Conservation (phyloP, 2,797 vertebrate genomes). For the Cyclopterus lumpus region DNA sequence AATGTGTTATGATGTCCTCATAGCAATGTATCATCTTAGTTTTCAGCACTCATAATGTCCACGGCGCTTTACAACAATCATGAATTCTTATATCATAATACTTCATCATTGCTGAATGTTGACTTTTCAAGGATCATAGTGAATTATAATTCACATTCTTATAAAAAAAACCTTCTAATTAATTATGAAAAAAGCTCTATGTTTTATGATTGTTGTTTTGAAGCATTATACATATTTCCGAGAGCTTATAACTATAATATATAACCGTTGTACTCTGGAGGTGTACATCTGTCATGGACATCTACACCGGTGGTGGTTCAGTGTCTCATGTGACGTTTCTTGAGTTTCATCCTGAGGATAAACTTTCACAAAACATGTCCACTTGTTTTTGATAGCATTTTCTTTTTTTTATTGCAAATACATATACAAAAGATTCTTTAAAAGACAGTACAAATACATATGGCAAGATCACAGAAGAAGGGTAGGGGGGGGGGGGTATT, state of each 20-base stretch:
- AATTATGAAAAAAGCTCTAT: no score
- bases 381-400: slow-evolving; percentile 82
- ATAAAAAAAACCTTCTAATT: no score
- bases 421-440: slow-evolving; percentile 94
- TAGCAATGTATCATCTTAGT: not conserved
- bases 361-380: slow-evolving; percentile 11
- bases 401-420: slow-evolving; percentile 99
- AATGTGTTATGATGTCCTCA: not conserved
- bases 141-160: not conserved
- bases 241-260: no score
- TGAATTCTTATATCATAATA: no score
- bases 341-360: not conserved
- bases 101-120: no score
- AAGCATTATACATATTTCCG: not conserved
- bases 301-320: not conserved
- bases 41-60: not conserved
- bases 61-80: not conserved
- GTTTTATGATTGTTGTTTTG: not conserved
- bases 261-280: not conserved
- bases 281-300: not conserved
- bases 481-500: no score
- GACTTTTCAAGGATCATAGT: no score
- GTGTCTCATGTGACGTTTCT: not conserved
- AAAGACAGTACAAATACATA: slow-evolving; percentile 87
- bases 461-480: slow-evolving; percentile 83